Evolutionary conservation across 2,888 invertebrate genomes (phyloP).

Genomic region (Drosophila putrida): DNA sequence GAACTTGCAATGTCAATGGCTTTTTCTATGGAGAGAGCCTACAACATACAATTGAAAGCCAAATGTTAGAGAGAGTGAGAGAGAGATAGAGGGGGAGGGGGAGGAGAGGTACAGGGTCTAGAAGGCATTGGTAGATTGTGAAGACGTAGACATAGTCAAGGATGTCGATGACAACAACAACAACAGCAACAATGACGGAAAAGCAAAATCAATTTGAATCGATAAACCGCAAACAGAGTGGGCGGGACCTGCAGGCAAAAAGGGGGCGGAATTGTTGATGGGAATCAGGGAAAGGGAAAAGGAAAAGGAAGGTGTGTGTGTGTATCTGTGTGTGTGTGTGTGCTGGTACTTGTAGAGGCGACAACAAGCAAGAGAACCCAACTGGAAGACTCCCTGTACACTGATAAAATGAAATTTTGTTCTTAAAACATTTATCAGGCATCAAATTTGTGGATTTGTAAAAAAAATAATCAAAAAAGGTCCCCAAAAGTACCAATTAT

Average conservation of each 20-base stretch:
- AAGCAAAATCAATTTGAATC: slow-evolving; percentile 76
- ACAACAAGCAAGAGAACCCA: background rate
- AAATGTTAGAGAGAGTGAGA: slow-evolving; percentile 11
- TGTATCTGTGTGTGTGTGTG: slow-evolving; percentile 7
- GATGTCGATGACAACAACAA: slow-evolving; percentile 59
- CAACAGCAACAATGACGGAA: slow-evolving; percentile 48
- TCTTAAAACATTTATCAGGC: no score
- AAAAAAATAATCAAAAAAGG: no score
- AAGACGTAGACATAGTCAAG: slow-evolving; percentile 56
- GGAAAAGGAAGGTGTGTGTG: slow-evolving; percentile 1
- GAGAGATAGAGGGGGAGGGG: background rate
- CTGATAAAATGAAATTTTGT: no score
- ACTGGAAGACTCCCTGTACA: no score
- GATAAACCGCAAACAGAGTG: slow-evolving; percentile 72
- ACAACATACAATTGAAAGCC: slow-evolving; percentile 48
- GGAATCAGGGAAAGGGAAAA: background rate
- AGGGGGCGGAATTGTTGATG: background rate
- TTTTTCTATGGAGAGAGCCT: slow-evolving; percentile 32
- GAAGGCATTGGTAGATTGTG: background rate
- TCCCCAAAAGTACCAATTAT: no score
- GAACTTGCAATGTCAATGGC: slow-evolving; percentile 65
- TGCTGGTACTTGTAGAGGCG: slow-evolving; percentile 14
- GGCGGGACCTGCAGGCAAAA: slow-evolving; percentile 39
- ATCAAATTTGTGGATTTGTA: no score
- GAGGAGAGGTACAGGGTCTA: background rate